Evolutionary conservation across 2,113 vertebrate genomes (phyloP), one percentile per base, ranked within the genome.

Genomic region (Pomatostomus ruficeps): DNA sequence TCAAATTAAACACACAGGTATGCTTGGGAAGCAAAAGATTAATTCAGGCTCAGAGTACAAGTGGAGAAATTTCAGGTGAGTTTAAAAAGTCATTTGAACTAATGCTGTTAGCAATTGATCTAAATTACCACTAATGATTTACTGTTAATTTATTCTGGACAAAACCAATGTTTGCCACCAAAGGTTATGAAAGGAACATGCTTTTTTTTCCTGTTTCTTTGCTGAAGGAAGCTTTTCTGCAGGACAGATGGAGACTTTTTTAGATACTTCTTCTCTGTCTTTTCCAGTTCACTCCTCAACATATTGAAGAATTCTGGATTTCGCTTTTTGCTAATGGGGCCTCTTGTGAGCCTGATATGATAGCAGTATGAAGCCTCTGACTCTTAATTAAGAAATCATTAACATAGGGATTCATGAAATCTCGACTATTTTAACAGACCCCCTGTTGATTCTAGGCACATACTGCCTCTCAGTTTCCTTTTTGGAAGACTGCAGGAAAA

Each of bases 61-160:
- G 19, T 63, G 40, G 28, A 76, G 61, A 93, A 94, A 92, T 88
- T 88, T 93, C 68, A 80, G 48, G n/a, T 83, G 49, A 91, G 35
- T 94, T 93, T 73, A 55, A 75, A 87, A 94, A 79, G 43, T 52
- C 24, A 58, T 87, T 91, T 57, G 43, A 66, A 62, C 17, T 85
- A 80, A 92, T 61, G 28, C 26, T 85, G 54, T 83, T 93, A 75
- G 16, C 22, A 73, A 73, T 31, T 95, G 75, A 93, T 84, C 65
- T 94, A 92, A 94, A 68, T 93, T 85, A 57, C 17, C 45, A 70
- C 19, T 91, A 82, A 95, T 42, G 52, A 91, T 89, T 92, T 88
- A n/a, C 33, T 91, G 36, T 90, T 86, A 88, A 87, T 84, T 58
- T 95, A 28, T 51, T 90, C 43, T 33, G 24, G 17, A 29, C 48